Percentiles rank a stretch among this genome's conserved stretches.
Conservation (phyloP, 2,888 invertebrate species). For the Erebia ligea region DNA sequence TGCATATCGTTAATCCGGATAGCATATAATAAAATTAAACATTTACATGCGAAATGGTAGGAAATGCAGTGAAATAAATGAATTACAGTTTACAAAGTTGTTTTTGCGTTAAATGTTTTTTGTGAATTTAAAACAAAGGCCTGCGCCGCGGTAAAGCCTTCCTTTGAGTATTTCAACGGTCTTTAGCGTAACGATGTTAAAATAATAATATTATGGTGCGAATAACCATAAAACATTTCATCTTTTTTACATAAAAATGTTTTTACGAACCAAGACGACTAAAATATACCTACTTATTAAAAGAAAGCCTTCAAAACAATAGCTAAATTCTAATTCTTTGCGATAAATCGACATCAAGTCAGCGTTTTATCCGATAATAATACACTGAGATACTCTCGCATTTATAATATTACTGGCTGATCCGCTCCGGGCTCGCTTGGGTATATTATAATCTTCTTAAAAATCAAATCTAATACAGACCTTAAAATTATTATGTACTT, state of each 20-base stretch:
- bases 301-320: not conserved
- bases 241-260: not conserved
- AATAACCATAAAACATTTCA: not conserved
- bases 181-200: not conserved
- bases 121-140: not conserved
- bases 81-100: not conserved
- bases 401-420: too few species aligned
- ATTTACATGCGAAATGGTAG: constrained; percentile 10
- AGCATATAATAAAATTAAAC: constrained; percentile 6
- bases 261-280: not conserved
- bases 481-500: too few species aligned
- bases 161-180: not conserved
- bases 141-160: not conserved
- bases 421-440: too few species aligned
- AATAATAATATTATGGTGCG: not conserved
- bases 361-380: too few species aligned
- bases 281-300: not conserved
- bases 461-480: too few species aligned
- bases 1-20: constrained; percentile 3
- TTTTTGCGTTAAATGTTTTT: not conserved
- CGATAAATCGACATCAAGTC: too few species aligned
- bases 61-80: constrained; percentile 8
- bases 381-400: too few species aligned
- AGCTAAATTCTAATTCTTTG: too few species aligned
- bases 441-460: too few species aligned